Evolutionary conservation across 2,113 vertebrate genomes (phyloP).

Genomic region (Phocoena sinus): DNA sequence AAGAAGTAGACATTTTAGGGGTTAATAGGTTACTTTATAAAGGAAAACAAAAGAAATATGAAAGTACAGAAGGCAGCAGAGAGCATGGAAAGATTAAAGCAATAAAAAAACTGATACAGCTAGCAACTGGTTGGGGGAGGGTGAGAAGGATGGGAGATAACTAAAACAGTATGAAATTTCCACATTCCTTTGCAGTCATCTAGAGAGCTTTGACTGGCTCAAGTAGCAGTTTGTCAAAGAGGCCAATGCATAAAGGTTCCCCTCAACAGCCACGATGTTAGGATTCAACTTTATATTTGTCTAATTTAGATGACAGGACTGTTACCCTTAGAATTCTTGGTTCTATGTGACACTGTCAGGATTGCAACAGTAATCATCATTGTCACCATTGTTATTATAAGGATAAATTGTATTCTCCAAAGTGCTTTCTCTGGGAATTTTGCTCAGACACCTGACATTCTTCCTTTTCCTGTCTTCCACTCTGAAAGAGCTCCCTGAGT

Average conservation of each 20-base stretch:
- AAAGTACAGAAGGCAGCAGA: slow-evolving; percentile 45
- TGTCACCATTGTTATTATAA: not conserved
- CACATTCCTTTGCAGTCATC: slow-evolving; percentile 25
- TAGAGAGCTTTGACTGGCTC: slow-evolving; percentile 23
- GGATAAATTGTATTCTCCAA: not conserved
- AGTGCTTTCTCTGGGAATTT: slow-evolving; percentile 26
- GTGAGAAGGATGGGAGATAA: not conserved
- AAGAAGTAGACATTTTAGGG: slow-evolving; percentile 4
- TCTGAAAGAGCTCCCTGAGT: not conserved
- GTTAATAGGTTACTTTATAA: slow-evolving; percentile 30
- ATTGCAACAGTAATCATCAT: not conserved
- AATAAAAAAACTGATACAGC: not conserved
- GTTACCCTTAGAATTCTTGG: not conserved
- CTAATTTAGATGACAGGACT: not conserved
- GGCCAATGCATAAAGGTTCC: slow-evolving; percentile 50
- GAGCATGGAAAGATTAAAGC: slow-evolving; percentile 40
- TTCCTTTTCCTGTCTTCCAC: not conserved
- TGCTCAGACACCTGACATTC: not conserved
- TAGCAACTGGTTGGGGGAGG: not conserved
- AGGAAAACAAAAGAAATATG: not conserved
- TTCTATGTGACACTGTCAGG: not conserved
- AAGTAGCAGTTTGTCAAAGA: slow-evolving; percentile 36
- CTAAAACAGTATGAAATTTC: slow-evolving; percentile 35
- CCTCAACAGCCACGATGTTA: not conserved
- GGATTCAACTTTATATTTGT: slow-evolving; percentile 31